Evolutionary conservation across 2,113 vertebrate genomes (phyloP).

Genomic region (Odontophorus gujanensis): DNA sequence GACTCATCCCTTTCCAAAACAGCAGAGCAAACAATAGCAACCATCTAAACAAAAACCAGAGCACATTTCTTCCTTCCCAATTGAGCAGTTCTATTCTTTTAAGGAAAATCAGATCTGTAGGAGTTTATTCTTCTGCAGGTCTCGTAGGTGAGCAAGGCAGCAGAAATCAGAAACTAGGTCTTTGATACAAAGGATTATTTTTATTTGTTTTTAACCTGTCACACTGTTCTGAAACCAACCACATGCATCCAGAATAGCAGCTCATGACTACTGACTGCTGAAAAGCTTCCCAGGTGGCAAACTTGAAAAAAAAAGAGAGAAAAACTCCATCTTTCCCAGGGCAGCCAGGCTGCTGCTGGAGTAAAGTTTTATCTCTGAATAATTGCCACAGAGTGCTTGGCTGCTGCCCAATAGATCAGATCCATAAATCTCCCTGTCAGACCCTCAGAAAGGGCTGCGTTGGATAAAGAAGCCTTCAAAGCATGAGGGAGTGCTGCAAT

Average conservation of each 20-base stretch:
- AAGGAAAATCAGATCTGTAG: neutral
- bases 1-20: conserved; percentile 34
- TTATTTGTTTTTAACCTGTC: conserved; percentile 30
- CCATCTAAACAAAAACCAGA: neutral
- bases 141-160: neutral
- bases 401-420: neutral
- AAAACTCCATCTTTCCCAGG: neutral
- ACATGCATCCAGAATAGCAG: neutral
- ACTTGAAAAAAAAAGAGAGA: neutral
- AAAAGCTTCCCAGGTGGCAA: neutral
- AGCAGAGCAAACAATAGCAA: conserved; percentile 42
- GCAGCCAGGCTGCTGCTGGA: neutral
- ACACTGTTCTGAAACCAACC: neutral
- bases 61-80: neutral
- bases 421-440: neutral
- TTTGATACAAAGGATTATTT: neutral
- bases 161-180: neutral
- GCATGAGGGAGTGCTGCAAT: neutral
- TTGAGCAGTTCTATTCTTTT: neutral
- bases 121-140: conserved; percentile 1
- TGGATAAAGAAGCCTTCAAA: neutral
- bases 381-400: neutral
- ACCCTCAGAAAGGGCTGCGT: neutral
- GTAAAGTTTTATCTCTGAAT: neutral
- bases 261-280: neutral